Percentiles rank a stretch among this genome's conserved stretches.
These are phyloP conservation scores for Lates japonicus DNA, from an alignment of 2,797 vertebrate genomes.

Conservation along the genomic window DNA sequence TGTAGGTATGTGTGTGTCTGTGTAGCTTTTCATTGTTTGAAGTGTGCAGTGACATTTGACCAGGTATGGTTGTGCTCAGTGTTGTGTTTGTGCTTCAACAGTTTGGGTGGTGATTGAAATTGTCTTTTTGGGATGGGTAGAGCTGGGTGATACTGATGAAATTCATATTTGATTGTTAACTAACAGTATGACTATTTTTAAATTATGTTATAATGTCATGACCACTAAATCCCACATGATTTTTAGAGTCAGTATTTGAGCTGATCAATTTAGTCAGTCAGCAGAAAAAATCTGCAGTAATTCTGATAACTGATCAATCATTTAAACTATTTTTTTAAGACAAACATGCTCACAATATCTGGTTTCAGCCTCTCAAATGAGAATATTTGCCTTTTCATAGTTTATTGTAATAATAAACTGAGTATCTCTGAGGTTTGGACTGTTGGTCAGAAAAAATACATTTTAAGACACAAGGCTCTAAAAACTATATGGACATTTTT, in stretches of 20 bases:
- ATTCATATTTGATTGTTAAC: not conserved
- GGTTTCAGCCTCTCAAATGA: not conserved
- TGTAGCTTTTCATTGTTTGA: constrained; percentile 22
- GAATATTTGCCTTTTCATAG: not conserved
- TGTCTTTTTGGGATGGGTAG: not conserved
- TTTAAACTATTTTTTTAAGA: not conserved
- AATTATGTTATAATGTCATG: not conserved
- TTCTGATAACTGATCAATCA: too few relatives aligned
- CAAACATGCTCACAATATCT: not conserved
- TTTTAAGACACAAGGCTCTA: not conserved
- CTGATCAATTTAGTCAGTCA: not conserved
- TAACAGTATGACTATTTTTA: not conserved
- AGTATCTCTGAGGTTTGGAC: not conserved
- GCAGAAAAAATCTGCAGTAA: not conserved
- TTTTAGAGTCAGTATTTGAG: not conserved
- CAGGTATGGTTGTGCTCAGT: not conserved
- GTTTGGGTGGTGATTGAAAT: constrained; percentile 13
- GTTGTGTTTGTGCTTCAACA: constrained; percentile 29
- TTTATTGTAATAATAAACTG: not conserved
- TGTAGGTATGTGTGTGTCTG: not conserved
- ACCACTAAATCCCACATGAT: not conserved
- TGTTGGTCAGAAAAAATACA: not conserved
- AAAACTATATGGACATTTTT: not conserved
- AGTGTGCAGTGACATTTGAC: constrained; percentile 39
- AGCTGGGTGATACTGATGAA: constrained; percentile 37